These are phyloP conservation scores for Delia radicum DNA, from an alignment of 1,140 invertebrate genomes.

Conservation along the genomic window DNA sequence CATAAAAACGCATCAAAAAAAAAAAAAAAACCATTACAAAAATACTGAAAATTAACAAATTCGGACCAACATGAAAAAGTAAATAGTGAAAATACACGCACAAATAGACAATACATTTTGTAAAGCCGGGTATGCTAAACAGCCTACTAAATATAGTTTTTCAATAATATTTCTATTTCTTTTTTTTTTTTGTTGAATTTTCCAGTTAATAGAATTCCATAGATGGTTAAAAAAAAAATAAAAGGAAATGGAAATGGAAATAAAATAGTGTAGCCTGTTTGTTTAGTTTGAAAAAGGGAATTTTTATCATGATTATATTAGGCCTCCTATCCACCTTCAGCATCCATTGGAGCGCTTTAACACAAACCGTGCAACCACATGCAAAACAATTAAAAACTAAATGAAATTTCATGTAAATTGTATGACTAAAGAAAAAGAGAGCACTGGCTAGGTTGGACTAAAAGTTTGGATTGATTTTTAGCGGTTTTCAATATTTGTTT, in stretches of 20 bases:
- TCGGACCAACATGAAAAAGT: not conserved
- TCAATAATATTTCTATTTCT: too few species aligned
- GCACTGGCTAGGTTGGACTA: not conserved
- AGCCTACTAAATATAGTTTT: too few species aligned
- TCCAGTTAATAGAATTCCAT: too few species aligned
- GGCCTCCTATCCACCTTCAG: too few species aligned
- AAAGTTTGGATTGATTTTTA: not conserved
- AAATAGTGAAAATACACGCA: not conserved
- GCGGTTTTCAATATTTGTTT: too few species aligned
- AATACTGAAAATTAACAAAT: too few species aligned
- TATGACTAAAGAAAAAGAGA: not conserved
- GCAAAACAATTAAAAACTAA: constrained; percentile 21
- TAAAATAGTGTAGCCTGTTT: not conserved
- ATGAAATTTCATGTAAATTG: not conserved
- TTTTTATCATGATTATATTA: not conserved
- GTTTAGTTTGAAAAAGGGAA: not conserved
- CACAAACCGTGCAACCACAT: constrained; percentile 2
- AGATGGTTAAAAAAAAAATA: too few species aligned
- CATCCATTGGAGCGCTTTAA: not conserved
- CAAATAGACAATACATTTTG: not conserved
- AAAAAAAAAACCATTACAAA: not conserved
- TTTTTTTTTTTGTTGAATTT: too few species aligned
- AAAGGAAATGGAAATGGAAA: too few species aligned
- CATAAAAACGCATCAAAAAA: not conserved
- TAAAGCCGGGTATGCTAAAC: too few species aligned